Conservation (phyloP, 2,888 invertebrate genomes). For the Agonopterix arenella region DNA sequence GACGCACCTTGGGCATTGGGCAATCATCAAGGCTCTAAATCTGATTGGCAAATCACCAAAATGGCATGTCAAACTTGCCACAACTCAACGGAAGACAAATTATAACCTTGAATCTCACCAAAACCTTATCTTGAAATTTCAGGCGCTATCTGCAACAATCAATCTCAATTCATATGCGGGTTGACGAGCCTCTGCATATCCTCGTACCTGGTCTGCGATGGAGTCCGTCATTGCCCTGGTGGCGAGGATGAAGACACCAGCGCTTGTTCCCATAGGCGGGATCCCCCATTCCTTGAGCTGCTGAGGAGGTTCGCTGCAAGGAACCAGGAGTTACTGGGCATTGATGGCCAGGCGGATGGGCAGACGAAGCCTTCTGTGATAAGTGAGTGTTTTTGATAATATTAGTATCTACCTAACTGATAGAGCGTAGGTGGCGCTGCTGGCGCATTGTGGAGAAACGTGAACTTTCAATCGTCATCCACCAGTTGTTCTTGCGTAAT, state of each 20-base stretch:
- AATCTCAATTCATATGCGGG: conserved; percentile 59
- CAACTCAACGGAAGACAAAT: background rate
- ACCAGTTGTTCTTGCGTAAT: too few relatives aligned
- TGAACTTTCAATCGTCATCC: too few relatives aligned
- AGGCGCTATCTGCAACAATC: conserved; percentile 60
- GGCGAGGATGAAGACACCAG: conserved; percentile 75
- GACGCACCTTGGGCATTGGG: too few relatives aligned
- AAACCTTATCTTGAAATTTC: conserved; percentile 16
- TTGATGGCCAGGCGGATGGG: conserved; percentile 57
- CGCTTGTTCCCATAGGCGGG: conserved; percentile 53
- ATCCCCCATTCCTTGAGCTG: conserved; percentile 61
- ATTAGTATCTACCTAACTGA: too few relatives aligned
- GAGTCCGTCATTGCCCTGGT: conserved; percentile 80
- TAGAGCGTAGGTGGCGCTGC: too few relatives aligned
- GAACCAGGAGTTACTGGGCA: conserved; percentile 60
- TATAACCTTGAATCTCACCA: background rate
- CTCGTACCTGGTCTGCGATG: conserved; percentile 80
- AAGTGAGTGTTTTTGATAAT: conserved; percentile 42
- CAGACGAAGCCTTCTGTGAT: conserved; percentile 67
- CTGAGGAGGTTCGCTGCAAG: conserved; percentile 58
- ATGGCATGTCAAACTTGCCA: background rate
- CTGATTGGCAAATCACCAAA: too few relatives aligned
- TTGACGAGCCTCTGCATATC: conserved; percentile 77
- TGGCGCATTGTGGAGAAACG: too few relatives aligned
- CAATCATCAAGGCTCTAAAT: too few relatives aligned